phyloP scores from a whole-genome alignment of 2,888 invertebrate species.

The Sisyra terminalis region DNA sequence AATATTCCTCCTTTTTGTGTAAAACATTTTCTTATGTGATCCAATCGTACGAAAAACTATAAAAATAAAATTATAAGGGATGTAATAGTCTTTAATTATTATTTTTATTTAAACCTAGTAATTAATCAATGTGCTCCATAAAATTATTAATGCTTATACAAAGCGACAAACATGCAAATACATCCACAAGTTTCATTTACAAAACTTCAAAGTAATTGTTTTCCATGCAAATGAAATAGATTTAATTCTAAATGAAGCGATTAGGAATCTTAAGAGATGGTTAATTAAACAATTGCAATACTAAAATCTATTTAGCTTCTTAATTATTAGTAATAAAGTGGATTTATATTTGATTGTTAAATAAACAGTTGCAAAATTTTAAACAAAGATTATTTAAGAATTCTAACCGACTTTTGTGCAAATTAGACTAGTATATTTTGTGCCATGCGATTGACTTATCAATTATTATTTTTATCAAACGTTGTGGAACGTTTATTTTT shows the following conservation, averaged over 20 bases:
- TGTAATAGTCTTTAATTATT: too few species aligned
- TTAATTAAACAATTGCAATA: constrained; percentile 21
- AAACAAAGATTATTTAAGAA: neutral
- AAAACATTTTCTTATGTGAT: constrained; percentile 99
- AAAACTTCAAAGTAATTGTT: too few species aligned
- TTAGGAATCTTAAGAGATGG: constrained; percentile 40
- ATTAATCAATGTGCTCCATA: neutral
- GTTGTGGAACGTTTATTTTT: too few species aligned
- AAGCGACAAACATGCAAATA: too few species aligned
- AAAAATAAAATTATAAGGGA: constrained; percentile 26
- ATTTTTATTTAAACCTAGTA: too few species aligned
- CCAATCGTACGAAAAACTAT: constrained; percentile 98
- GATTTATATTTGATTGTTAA: constrained; percentile 4
- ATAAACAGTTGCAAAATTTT: constrained; percentile 7
- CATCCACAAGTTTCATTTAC: neutral
- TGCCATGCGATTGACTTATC: constrained; percentile 11
- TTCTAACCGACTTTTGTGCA: too few species aligned
- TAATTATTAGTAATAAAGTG: neutral
- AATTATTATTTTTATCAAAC: neutral
- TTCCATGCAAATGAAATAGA: neutral
- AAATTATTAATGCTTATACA: neutral
- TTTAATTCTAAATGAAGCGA: constrained; percentile 19
- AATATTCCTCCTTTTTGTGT: constrained; percentile 98
- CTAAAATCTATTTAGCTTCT: constrained; percentile 3
- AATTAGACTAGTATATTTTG: constrained; percentile 5